Evolutionary conservation across 2,797 vertebrate species (phyloP).

Genomic region (Acridotheres tristis): DNA sequence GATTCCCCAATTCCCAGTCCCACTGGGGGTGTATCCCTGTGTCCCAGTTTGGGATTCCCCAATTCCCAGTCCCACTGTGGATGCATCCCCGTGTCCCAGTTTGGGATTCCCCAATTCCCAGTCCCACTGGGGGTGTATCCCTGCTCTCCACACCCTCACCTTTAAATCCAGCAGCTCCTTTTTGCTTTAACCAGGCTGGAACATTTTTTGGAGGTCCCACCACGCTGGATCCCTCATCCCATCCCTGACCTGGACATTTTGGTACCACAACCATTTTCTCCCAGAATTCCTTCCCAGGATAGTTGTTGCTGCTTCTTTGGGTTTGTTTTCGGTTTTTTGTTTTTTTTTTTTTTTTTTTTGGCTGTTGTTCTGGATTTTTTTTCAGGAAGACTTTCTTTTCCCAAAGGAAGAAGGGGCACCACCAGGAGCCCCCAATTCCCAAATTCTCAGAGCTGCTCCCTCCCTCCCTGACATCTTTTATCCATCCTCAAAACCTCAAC

Average conservation of each 20-base stretch:
- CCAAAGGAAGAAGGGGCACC: not conserved
- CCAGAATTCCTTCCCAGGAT: not conserved
- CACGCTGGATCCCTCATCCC: not conserved
- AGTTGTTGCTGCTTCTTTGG: not conserved
- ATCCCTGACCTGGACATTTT: not conserved
- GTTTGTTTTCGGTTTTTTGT: not conserved
- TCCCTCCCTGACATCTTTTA: not conserved
- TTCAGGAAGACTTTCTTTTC: not conserved
- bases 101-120: not conserved
- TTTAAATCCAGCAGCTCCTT: not conserved
- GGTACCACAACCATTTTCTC: not conserved
- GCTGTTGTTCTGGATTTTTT: not conserved
- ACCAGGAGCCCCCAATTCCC: not conserved
- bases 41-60: not conserved
- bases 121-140: accelerated
- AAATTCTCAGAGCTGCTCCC: accelerated
- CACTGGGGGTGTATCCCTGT: accelerated
- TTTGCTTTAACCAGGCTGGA: not conserved
- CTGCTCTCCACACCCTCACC: not conserved
- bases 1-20: not conserved
- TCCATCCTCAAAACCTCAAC: not conserved
- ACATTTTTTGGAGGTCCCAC: not conserved
- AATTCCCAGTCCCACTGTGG: accelerated
- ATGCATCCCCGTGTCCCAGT: accelerated
- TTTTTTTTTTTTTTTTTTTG: not conserved